Conservation (phyloP, 2,888 invertebrate species). For the Lumbricus terrestris region DNA sequence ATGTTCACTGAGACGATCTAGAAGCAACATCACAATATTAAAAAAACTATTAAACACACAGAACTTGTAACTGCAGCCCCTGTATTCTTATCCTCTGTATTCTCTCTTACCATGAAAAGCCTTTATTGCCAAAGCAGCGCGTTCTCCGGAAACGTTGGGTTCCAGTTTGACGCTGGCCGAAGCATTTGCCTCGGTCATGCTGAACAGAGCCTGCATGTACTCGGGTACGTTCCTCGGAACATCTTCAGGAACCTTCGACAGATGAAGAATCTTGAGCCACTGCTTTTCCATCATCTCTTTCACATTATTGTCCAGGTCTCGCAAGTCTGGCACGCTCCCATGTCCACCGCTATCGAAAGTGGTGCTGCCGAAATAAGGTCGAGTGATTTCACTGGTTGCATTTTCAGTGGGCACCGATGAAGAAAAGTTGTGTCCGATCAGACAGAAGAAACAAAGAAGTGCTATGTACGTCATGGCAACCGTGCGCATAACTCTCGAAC, state of each 20-base stretch:
- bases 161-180: slow-evolving; percentile 9
- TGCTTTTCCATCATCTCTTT: neutral
- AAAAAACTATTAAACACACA: neutral
- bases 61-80: neutral
- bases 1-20: neutral
- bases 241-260: neutral
- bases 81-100: neutral
- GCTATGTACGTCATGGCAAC: neutral
- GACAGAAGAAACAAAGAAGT: neutral
- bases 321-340: neutral
- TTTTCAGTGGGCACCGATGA: neutral
- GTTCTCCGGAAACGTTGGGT: neutral
- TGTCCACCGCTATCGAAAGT: neutral
- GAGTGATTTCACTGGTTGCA: neutral
- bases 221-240: neutral
- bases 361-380: neutral
- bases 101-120: neutral
- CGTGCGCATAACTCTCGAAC: neutral
- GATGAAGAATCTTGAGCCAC: slow-evolving; percentile 3
- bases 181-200: neutral
- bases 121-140: neutral
- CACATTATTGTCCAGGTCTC: neutral
- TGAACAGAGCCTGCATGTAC: slow-evolving; percentile 9
- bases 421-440: neutral
- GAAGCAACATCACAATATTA: neutral